A percentile compares a stretch with the other conserved stretches of the same genome.
These are phyloP conservation scores for Hassar affinis DNA, from an alignment of 2,113 vertebrate species.

Conservation along the genomic window DNA sequence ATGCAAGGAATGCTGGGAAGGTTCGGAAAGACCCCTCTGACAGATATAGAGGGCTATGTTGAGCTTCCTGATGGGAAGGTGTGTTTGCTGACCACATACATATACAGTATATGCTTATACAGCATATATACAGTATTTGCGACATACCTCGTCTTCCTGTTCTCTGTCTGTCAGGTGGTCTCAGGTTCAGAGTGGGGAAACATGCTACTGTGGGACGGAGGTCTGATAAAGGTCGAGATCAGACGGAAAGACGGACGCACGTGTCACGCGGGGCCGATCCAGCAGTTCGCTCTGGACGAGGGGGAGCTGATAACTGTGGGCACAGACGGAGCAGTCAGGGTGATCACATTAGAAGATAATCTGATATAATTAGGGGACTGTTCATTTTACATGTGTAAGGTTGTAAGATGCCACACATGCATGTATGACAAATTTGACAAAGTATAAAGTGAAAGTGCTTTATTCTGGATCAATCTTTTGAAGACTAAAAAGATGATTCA, in stretches of 20 bases:
- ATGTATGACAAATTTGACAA: no score
- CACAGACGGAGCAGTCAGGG: conserved; percentile 84
- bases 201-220: conserved; percentile 89
- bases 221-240: conserved; percentile 87
- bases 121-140: background rate
- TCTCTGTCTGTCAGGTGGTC: conserved; percentile 76
- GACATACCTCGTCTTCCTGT: background rate
- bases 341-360: conserved; percentile 56
- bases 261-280: conserved; percentile 82
- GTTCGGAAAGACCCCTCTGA: conserved; percentile 85
- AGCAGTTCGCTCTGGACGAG: conserved; percentile 84
- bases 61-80: conserved; percentile 93
- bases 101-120: background rate
- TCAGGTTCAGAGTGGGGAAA: conserved; percentile 95
- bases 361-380: background rate
- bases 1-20: conserved; percentile 84
- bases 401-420: no score
- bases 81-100: conserved; percentile 15
- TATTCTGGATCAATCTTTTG: background rate
- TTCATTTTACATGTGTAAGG: no score
- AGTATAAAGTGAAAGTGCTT: background rate
- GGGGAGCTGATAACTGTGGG: conserved; percentile 86
- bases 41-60: conserved; percentile 83
- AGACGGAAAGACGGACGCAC: conserved; percentile 67
- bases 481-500: background rate